These are phyloP conservation scores for Entelurus aequoreus DNA, from an alignment of 2,113 vertebrate species.

Conservation along the genomic window DNA sequence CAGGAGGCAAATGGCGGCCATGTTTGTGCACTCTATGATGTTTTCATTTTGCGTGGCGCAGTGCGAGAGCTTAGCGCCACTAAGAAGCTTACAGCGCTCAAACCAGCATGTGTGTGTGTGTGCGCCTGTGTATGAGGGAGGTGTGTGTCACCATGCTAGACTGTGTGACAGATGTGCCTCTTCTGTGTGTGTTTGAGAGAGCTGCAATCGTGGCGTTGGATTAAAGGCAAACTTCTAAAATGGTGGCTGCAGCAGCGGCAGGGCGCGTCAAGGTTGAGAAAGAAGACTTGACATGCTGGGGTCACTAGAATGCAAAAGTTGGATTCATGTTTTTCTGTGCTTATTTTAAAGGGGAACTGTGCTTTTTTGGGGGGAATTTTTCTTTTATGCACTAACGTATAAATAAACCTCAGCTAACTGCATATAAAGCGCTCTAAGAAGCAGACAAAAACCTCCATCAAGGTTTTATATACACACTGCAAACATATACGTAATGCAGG, in stretches of 20 bases:
- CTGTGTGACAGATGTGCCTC: constrained; percentile 44
- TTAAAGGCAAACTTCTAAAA: constrained; percentile 71
- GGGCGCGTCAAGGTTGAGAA: constrained; percentile 9
- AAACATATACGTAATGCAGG: too few species aligned
- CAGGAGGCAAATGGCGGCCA: not conserved
- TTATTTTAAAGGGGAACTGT: too few species aligned
- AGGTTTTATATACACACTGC: too few species aligned
- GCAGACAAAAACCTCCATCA: too few species aligned
- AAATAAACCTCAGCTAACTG: too few species aligned
- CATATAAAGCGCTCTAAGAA: too few species aligned
- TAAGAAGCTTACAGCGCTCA: constrained; percentile 71
- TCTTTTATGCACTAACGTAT: too few species aligned
- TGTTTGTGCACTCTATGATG: constrained; percentile 8
- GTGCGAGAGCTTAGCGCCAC: constrained; percentile 61
- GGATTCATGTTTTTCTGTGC: not conserved
- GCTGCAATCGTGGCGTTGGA: too few species aligned
- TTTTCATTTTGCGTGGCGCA: constrained; percentile 17
- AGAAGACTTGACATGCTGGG: not conserved
- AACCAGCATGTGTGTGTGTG: constrained; percentile 48
- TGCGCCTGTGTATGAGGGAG: too few species aligned
- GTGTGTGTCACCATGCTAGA: constrained; percentile 25
- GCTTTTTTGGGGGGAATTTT: too few species aligned
- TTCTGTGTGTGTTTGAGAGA: constrained; percentile 36
- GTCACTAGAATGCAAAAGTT: not conserved
- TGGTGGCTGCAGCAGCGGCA: constrained; percentile 43